A percentile compares a stretch with the other conserved stretches of the same genome.
Conservation (phyloP, 2,113 vertebrate genomes). For the Prunella himalayana region DNA sequence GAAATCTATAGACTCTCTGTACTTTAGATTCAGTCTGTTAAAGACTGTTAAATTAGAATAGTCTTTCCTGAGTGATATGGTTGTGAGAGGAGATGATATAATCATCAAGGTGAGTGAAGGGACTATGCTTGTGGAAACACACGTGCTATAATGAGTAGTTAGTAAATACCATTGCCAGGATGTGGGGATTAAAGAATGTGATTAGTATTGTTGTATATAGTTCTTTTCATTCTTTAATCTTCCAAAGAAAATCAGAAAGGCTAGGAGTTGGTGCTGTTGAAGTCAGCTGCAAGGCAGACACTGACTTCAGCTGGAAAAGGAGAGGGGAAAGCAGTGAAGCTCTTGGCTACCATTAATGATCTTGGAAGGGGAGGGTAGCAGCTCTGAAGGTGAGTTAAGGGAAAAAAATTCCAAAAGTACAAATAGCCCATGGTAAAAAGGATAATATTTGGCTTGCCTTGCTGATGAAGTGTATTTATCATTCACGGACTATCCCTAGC, state of each 20-base stretch:
- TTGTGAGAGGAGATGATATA: neutral
- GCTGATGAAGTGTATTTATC: neutral
- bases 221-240: neutral
- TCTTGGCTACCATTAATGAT: neutral
- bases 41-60: neutral
- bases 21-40: neutral
- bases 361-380: neutral
- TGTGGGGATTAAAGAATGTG: neutral
- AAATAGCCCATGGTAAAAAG: neutral
- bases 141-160: neutral
- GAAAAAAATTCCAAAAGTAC: neutral
- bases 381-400: neutral
- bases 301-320: neutral
- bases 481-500: neutral
- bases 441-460: constrained; percentile 22
- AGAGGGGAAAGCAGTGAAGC: neutral
- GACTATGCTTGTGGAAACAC: neutral
- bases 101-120: neutral
- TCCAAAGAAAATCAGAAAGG: neutral
- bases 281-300: neutral
- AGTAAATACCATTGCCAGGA: neutral
- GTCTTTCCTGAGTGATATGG: neutral
- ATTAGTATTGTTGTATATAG: neutral
- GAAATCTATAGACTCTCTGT: neutral
- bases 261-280: neutral